These are phyloP conservation scores for Metopia argyrocephala DNA, from an alignment of 2,888 invertebrate species.

Conservation along the genomic window DNA sequence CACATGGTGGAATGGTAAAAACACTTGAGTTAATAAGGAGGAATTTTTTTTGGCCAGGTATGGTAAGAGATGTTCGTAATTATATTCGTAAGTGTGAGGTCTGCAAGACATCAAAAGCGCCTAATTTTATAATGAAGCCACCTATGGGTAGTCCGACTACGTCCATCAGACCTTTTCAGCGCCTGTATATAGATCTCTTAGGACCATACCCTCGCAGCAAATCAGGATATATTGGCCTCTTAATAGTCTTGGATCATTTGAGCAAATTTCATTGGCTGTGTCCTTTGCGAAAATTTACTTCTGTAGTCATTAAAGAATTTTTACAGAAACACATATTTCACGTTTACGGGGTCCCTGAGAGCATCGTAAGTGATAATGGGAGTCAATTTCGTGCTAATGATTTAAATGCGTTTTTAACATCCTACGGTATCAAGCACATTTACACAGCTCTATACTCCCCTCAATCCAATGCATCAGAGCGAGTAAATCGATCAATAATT, in stretches of 20 bases:
- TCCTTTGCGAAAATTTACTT: neutral
- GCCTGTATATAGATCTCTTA: conserved; percentile 6
- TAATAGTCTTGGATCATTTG: conserved; percentile 19
- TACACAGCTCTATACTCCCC: neutral
- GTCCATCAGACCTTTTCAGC: conserved; percentile 4
- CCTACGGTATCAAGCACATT: neutral
- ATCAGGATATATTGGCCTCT: neutral
- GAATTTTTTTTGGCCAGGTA: conserved; percentile 40
- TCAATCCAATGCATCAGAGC: neutral
- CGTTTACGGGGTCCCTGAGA: conserved; percentile 14
- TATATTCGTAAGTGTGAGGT: too few relatives aligned
- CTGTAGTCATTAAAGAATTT: neutral
- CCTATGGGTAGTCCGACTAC: neutral
- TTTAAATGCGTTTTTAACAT: neutral
- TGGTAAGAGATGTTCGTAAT: conserved; percentile 35
- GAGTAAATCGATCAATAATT: too few relatives aligned
- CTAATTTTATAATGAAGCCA: conserved; percentile 26
- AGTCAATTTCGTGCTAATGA: conserved; percentile 1
- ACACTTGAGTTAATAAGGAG: too few relatives aligned
- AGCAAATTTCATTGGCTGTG: conserved; percentile 18
- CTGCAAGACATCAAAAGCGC: conserved; percentile 45
- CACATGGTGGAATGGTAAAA: too few relatives aligned
- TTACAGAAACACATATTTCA: conserved; percentile 8
- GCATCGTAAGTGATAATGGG: neutral
- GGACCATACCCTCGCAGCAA: conserved; percentile 27